Conservation (phyloP, 2,113 vertebrate genomes). For the Corydoras maculifer region DNA sequence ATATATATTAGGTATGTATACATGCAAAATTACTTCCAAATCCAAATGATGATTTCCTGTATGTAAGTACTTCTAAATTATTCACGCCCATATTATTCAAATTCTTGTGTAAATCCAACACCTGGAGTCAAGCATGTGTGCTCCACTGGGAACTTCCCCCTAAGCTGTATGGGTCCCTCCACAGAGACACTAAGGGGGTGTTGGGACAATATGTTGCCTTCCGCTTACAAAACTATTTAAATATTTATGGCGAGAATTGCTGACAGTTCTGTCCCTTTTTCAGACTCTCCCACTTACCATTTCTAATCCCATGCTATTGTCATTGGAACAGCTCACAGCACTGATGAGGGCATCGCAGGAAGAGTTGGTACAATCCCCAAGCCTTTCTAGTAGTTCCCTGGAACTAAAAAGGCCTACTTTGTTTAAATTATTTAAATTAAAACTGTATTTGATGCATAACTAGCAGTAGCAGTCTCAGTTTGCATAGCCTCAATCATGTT, state of each 20-base stretch:
- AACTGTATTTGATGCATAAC: too few relatives aligned
- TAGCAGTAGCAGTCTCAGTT: too few relatives aligned
- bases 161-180: slow-evolving; percentile 27
- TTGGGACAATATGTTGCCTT: slow-evolving; percentile 23
- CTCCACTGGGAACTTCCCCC: slow-evolving; percentile 12
- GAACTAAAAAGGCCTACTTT: too few relatives aligned
- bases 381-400: background rate
- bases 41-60: slow-evolving; percentile 5
- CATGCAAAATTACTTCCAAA: background rate
- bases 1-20: too few relatives aligned
- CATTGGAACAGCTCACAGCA: slow-evolving; percentile 53
- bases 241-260: slow-evolving; percentile 35
- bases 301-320: slow-evolving; percentile 55
- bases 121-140: slow-evolving; percentile 12
- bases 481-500: too few relatives aligned
- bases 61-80: slow-evolving; percentile 41
- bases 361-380: slow-evolving; percentile 39
- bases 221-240: slow-evolving; percentile 30
- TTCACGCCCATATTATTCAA: background rate
- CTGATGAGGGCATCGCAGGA: slow-evolving; percentile 49
- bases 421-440: too few relatives aligned
- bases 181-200: slow-evolving; percentile 8
- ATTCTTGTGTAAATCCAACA: slow-evolving; percentile 32
- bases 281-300: slow-evolving; percentile 39
- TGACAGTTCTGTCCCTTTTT: slow-evolving; percentile 7